phyloP scores from a whole-genome alignment of 2,113 vertebrate genomes.

The Jacana jacana region DNA sequence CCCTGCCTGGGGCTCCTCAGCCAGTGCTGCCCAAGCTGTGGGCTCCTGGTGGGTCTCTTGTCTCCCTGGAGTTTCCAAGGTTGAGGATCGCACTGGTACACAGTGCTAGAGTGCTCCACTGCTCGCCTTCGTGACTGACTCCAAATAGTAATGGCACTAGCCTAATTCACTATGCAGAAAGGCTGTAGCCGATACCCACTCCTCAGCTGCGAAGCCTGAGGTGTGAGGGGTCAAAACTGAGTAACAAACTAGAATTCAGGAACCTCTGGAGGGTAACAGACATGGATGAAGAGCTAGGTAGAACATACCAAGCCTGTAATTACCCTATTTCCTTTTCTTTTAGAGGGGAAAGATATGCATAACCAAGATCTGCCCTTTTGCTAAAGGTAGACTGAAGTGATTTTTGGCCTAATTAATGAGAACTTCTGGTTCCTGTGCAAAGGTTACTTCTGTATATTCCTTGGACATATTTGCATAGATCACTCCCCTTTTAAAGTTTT shows the following conservation, averaged over 20 bases:
- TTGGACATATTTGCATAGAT: background rate
- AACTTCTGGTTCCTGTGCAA: background rate
- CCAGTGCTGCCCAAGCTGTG: background rate
- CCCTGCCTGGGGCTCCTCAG: background rate
- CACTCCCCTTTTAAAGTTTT: background rate
- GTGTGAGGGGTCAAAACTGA: background rate
- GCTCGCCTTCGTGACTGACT: too few species aligned
- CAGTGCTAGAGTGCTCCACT: fast-evolving
- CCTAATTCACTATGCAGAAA: too few species aligned
- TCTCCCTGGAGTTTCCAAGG: background rate
- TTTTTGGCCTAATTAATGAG: background rate
- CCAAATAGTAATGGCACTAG: background rate
- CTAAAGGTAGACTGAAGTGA: background rate
- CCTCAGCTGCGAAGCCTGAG: background rate
- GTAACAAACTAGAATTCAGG: background rate
- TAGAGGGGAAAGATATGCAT: background rate
- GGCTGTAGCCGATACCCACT: background rate
- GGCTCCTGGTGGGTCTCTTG: background rate
- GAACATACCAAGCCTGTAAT: background rate
- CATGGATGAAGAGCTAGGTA: background rate
- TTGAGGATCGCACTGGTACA: fast-evolving
- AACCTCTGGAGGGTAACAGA: background rate
- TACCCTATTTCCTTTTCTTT: background rate
- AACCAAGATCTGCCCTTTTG: background rate
- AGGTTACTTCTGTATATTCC: background rate